Conservation (phyloP, 2,113 vertebrate species). For the Eptesicus fuscus region DNA sequence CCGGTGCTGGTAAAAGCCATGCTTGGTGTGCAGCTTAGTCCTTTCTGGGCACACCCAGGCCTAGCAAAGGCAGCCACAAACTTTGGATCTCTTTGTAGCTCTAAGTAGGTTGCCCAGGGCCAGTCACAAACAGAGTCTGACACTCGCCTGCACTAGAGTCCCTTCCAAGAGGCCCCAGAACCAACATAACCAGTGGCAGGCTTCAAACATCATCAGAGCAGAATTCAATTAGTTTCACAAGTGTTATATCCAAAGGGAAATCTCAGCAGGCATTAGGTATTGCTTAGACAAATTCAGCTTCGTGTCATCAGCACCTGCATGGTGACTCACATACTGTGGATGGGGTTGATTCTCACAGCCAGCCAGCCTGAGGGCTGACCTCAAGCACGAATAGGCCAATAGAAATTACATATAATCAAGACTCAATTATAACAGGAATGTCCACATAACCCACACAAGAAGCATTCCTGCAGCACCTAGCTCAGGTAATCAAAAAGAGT, state of each 20-base stretch:
- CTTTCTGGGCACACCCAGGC: neutral
- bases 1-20: neutral
- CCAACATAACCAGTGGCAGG: neutral
- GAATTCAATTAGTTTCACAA: neutral
- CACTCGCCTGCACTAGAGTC: neutral
- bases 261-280: neutral
- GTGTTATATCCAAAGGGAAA: neutral
- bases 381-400: neutral
- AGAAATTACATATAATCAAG: neutral
- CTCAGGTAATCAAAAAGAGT: neutral
- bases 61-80: neutral
- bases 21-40: neutral
- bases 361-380: neutral
- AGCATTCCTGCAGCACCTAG: neutral
- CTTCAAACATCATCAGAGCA: neutral
- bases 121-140: neutral
- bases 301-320: neutral
- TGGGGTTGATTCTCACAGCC: neutral
- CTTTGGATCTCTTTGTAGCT: neutral
- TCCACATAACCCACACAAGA: neutral
- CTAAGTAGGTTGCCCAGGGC: neutral
- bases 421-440: neutral
- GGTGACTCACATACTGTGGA: neutral
- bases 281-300: neutral
- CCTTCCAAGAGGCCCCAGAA: neutral